phyloP scores from a whole-genome alignment of 2,888 invertebrate genomes.

The Eupithecia subumbrata region DNA sequence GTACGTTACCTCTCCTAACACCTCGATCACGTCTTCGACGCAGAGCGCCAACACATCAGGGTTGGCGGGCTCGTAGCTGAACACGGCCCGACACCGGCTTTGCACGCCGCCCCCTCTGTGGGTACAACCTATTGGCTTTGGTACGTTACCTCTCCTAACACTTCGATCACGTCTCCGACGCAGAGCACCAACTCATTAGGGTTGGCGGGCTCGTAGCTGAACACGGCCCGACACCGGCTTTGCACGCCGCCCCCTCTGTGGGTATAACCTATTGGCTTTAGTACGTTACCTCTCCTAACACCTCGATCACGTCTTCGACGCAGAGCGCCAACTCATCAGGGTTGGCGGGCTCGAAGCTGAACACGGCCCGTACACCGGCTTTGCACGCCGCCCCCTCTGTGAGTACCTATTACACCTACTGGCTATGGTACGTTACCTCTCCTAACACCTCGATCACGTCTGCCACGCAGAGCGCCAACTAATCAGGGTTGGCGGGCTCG shows the following conservation, averaged over 20 bases:
- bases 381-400: conserved; percentile 60
- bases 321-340: conserved; percentile 95
- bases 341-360: conserved; percentile 96
- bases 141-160: conserved; percentile 84
- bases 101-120: conserved; percentile 63
- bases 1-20: too few relatives aligned
- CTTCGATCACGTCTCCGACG: conserved; percentile 75
- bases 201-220: conserved; percentile 96
- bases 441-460: conserved; percentile 81
- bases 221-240: conserved; percentile 92
- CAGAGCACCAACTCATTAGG: conserved; percentile 95
- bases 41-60: conserved; percentile 95
- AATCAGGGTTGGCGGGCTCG: conserved; percentile 96
- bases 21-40: conserved; percentile 88
- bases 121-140: conserved; percentile 8
- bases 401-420: too few relatives aligned
- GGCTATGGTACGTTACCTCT: too few relatives aligned
- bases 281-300: too few relatives aligned
- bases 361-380: conserved; percentile 93
- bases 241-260: conserved; percentile 68
- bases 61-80: conserved; percentile 96
- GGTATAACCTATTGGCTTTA: too few relatives aligned
- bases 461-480: conserved; percentile 93
- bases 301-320: conserved; percentile 95
- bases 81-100: conserved; percentile 92